phyloP scores from a whole-genome alignment of 2,113 vertebrate genomes.

The Poeciliopsis retropinna region DNA sequence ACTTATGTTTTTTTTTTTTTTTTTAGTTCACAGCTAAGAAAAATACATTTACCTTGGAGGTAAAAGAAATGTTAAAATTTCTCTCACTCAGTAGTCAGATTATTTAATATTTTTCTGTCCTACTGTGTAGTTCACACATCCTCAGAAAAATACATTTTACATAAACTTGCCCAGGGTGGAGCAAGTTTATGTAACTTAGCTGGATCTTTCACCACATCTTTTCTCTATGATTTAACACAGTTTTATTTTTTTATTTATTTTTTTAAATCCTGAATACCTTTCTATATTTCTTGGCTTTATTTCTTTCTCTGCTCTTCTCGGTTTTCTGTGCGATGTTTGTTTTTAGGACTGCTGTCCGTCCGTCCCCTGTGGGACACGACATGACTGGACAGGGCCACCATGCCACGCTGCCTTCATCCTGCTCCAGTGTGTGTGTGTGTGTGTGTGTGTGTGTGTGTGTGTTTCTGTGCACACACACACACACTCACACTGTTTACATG shows the following conservation, averaged over 20 bases:
- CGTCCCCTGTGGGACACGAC: conserved; percentile 57
- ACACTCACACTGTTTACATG: not conserved
- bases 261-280: conserved; percentile 20
- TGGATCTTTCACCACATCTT: conserved; percentile 46
- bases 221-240: conserved; percentile 5
- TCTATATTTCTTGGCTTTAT: not conserved
- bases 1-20: too few relatives aligned
- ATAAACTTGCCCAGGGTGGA: conserved; percentile 32
- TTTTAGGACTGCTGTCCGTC: conserved; percentile 32
- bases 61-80: too few relatives aligned
- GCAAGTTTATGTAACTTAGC: too few relatives aligned
- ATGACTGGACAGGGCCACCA: conserved; percentile 65
- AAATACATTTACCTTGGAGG: too few relatives aligned
- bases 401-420: conserved; percentile 64
- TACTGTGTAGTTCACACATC: conserved; percentile 9
- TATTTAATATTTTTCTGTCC: not conserved
- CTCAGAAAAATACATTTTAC: conserved; percentile 21
- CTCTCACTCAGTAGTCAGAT: too few relatives aligned
- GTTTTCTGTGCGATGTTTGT: conserved; percentile 28
- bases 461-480: not conserved
- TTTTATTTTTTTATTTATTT: conserved; percentile 28
- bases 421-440: conserved; percentile 52
- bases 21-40: too few relatives aligned
- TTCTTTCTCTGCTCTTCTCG: not conserved
- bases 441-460: conserved; percentile 48